Conservation (phyloP, 2,113 vertebrate species). For the Cinclus mexicanus region DNA sequence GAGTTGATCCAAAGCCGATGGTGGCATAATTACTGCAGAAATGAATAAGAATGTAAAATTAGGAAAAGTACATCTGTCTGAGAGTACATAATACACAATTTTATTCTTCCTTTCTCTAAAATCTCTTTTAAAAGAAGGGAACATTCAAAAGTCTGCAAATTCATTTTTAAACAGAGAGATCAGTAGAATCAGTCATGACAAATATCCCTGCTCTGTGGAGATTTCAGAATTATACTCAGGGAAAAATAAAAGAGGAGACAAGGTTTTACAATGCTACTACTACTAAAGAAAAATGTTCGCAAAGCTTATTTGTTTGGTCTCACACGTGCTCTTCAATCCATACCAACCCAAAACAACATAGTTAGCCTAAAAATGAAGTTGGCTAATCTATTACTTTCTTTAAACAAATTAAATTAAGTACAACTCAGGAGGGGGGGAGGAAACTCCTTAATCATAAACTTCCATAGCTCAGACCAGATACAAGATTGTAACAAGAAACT, state of each 20-base stretch:
- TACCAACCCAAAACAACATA: background rate
- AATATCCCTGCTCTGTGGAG: background rate
- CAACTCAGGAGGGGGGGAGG: background rate
- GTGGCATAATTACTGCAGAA: slow-evolving; percentile 95
- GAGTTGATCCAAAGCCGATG: slow-evolving; percentile 95
- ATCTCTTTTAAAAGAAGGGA: background rate
- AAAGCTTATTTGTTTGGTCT: background rate
- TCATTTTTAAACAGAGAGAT: background rate
- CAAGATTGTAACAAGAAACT: background rate
- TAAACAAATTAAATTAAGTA: background rate
- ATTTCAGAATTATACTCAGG: background rate
- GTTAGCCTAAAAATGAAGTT: background rate
- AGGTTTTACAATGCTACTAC: background rate
- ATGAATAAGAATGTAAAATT: slow-evolving; percentile 11
- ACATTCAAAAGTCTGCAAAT: background rate
- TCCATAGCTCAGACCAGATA: background rate
- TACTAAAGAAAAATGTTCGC: background rate
- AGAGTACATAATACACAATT: background rate
- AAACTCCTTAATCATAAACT: background rate
- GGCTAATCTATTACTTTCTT: background rate
- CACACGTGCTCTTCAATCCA: background rate
- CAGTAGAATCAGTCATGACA: background rate
- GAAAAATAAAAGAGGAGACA: background rate
- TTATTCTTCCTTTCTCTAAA: background rate
- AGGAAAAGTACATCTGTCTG: background rate